Base-by-base conservation (phyloP, 2,888 invertebrate genomes). In the Ramazzottius varieornatus region DNA sequence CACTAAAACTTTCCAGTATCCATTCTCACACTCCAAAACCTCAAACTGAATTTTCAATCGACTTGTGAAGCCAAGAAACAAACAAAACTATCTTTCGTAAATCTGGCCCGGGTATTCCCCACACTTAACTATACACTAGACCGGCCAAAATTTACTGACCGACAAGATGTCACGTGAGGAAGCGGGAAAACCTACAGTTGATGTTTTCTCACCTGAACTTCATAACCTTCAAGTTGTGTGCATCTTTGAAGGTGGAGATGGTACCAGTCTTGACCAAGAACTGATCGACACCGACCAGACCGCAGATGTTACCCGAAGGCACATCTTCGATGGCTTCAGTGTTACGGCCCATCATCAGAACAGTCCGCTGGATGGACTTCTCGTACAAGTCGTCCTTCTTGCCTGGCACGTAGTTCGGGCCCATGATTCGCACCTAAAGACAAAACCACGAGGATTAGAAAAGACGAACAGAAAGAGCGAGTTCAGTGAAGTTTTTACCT, bases 291-390 rank as follows among this genome's bases (percentile, higher is more conserved):
- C 98, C 98, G 71, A 99, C 98, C 74, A 99, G 83, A 82, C 98
- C 98, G 77, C 96, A 98, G 79, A 99, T 99, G 83, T 99, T 99
- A 73, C 93, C 94, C 70, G 86, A 91, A 68, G 98, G 98, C 69
- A 98, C 96, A 80, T 99, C 94, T 79, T 98, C 96, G 73, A 99
- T 98, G 69, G 98, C 92, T 80, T 99, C 98, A 68, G 89, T 89
- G 75, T 94, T 94, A 80, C 98, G 88, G 70, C 98, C 98, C 98
- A 99, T 99, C 98, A 99, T 99, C 74, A 98, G 83, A 76, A 99
- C 93, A 68, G 98, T 98, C 78, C 80, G 87, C 80, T 99, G 98
- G 78, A 99, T 96, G 71, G 90, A 88, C 81, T 98, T 99, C 79
- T 96, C 93, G 74, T 89, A 94, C 75, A 98, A 78, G 82, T 99